Conservation (phyloP, 35 echinoderm and acorn worm species). For the Apostichopus parvimensis region DNA sequence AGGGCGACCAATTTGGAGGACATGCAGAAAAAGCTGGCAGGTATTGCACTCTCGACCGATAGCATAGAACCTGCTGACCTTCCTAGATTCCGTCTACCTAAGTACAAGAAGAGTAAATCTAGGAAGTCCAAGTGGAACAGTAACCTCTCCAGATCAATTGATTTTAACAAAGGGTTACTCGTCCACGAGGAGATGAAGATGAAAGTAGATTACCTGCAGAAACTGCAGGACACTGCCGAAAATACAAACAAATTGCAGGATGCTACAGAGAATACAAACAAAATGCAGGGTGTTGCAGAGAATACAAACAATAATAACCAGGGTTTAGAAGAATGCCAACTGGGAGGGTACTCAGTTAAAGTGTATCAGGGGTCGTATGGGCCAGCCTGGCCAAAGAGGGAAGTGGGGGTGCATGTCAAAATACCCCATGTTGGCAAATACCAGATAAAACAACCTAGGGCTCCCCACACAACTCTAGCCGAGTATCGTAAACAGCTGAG, state of each 20-base stretch:
- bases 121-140: conserved; percentile 4
- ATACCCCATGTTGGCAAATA: conserved; percentile 39
- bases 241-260: neutral
- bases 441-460: neutral
- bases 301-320: neutral
- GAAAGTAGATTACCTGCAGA: neutral
- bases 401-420: conserved; percentile 4
- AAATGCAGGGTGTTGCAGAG: no score
- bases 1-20: conserved; percentile 82
- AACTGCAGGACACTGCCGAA: conserved; percentile 4
- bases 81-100: conserved; percentile 33
- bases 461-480: neutral
- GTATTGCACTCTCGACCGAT: conserved; percentile 65
- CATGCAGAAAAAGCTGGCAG: conserved; percentile 90
- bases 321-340: neutral
- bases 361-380: conserved; percentile 1
- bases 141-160: neutral
- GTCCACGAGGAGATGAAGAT: conserved; percentile 32
- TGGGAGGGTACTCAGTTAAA: conserved; percentile 16
- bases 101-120: conserved; percentile 51
- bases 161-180: conserved; percentile 2
- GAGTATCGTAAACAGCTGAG: conserved; percentile 31
- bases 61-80: conserved; percentile 7
- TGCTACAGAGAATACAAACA: no score
- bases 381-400: conserved; percentile 45